These are phyloP conservation scores for Malurus elegans DNA, from an alignment of 2,113 vertebrate genomes.

Conservation along the genomic window DNA sequence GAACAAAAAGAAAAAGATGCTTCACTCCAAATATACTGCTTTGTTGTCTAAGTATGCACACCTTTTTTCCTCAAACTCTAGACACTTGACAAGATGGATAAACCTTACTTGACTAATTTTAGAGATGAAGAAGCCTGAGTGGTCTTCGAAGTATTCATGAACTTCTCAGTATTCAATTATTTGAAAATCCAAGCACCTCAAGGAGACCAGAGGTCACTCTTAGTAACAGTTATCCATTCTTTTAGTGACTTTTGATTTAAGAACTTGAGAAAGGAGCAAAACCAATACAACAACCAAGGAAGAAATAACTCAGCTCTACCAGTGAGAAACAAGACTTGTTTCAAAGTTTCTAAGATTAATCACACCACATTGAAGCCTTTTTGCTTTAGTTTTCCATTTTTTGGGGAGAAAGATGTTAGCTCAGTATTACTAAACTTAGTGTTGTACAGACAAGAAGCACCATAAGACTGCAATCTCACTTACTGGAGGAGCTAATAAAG, in stretches of 20 bases:
- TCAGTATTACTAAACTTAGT: not conserved
- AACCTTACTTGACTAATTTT: not conserved
- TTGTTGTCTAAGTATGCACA: not conserved
- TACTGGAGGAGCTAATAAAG: not conserved
- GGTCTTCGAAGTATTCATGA: accelerated
- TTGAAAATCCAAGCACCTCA: not conserved
- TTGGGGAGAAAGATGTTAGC: accelerated
- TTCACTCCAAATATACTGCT: not conserved
- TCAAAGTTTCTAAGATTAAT: not conserved
- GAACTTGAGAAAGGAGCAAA: not conserved
- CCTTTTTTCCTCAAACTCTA: not conserved
- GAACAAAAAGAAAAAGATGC: not conserved
- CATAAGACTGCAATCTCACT: not conserved
- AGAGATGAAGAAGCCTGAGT: not conserved
- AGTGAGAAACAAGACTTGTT: not conserved
- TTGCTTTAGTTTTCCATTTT: not conserved
- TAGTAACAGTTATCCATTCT: not conserved
- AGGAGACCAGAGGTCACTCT: not conserved
- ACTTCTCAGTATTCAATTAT: not conserved
- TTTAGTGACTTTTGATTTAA: not conserved
- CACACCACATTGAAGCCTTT: not conserved
- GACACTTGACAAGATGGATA: not conserved
- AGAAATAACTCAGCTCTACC: not conserved
- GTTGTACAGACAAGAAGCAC: not conserved
- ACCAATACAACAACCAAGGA: accelerated